These are phyloP conservation scores for Lacerta bilineata DNA, from an alignment of 2,797 vertebrate species.

Conservation along the genomic window DNA sequence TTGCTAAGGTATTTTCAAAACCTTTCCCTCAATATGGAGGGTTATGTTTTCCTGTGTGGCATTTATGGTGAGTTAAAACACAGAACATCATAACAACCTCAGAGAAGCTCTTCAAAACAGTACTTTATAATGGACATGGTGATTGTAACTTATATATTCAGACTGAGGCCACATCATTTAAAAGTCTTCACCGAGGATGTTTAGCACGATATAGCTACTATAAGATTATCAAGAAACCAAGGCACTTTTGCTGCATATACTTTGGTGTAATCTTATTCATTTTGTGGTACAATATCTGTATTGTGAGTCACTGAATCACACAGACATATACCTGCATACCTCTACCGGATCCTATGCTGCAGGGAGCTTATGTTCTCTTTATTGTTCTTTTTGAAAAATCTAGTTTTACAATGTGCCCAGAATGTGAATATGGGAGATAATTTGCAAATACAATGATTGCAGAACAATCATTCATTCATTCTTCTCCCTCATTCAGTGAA, in stretches of 20 bases:
- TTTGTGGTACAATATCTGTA: background rate
- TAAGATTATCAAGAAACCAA: background rate
- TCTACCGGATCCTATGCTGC: background rate
- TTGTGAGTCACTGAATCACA: background rate
- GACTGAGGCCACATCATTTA: background rate
- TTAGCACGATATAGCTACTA: background rate
- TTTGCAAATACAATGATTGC: conserved; percentile 32
- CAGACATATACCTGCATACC: background rate
- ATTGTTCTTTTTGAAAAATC: conserved; percentile 46
- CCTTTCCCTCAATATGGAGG: no score
- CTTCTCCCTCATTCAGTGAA: conserved; percentile 52
- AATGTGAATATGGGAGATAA: conserved; percentile 36
- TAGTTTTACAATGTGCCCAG: background rate
- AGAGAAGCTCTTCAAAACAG: background rate
- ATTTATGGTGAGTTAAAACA: background rate
- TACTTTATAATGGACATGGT: background rate
- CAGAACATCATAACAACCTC: background rate
- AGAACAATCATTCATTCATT: background rate
- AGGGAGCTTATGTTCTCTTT: background rate
- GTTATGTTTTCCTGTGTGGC: no score
- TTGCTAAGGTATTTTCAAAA: no score
- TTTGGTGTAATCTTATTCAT: background rate
- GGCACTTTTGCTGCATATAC: background rate
- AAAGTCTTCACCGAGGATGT: background rate
- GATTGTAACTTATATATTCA: background rate